Conservation (phyloP, 2,888 invertebrate species). For the Blera fallax region DNA sequence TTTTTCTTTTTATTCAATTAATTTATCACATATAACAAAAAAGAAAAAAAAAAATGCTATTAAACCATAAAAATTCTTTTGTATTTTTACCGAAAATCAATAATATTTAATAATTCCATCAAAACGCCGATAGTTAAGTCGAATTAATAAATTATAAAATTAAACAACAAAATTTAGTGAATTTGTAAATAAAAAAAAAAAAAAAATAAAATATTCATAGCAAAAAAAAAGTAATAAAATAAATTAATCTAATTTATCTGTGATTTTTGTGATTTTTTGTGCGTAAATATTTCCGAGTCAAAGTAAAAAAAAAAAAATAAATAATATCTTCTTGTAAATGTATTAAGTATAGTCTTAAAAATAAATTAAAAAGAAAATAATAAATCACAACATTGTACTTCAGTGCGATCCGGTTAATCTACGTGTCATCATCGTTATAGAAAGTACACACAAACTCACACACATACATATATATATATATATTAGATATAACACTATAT, state of each 20-base stretch:
- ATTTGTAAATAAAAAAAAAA: conserved; percentile 65
- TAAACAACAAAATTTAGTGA: conserved; percentile 37
- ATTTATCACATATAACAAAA: conserved; percentile 9
- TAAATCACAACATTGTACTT: conserved; percentile 47
- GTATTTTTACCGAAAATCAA: conserved; percentile 65
- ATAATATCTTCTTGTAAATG: conserved; percentile 42
- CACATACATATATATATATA: conserved; percentile 21
- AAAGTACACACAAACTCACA: conserved; percentile 52
- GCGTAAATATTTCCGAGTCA: conserved; percentile 76
- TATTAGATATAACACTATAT: conserved; percentile 41
- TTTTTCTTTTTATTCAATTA: conserved; percentile 20
- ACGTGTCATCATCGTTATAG: conserved; percentile 58
- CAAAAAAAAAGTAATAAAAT: conserved; percentile 33
- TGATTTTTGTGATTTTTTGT: conserved; percentile 76
- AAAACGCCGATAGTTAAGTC: conserved; percentile 60
- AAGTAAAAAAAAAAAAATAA: conserved; percentile 30
- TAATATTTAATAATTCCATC: conserved; percentile 61
- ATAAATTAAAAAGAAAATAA: conserved; percentile 12
- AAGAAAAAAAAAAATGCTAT: conserved; percentile 34
- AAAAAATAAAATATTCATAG: no score
- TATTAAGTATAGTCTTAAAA: conserved; percentile 30
- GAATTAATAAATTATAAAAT: conserved; percentile 52
- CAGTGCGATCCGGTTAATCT: conserved; percentile 51
- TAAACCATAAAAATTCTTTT: conserved; percentile 48
- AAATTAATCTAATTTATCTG: conserved; percentile 75